phyloP scores from a whole-genome alignment of 2,113 vertebrate genomes.

The Syngnathus scovelli region DNA sequence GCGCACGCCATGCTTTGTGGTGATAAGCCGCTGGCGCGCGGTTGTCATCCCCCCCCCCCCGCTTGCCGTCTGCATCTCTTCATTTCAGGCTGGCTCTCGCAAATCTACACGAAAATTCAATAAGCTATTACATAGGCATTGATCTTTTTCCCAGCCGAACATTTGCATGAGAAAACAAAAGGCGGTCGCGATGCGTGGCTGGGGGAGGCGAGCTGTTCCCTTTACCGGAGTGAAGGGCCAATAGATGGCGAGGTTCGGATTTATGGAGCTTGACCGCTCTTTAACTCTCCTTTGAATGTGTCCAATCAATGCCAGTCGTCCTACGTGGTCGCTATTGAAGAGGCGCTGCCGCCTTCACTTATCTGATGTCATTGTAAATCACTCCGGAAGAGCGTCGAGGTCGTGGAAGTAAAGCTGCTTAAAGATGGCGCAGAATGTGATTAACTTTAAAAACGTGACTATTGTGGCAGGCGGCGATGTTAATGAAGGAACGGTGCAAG shows the following conservation, averaged over 20 bases:
- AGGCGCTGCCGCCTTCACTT: slow-evolving; percentile 37
- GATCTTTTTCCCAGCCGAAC: slow-evolving; percentile 60
- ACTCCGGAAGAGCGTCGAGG: slow-evolving; percentile 23
- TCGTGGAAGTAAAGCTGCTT: slow-evolving; percentile 3
- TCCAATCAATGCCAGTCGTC: slow-evolving; percentile 59
- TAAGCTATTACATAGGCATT: slow-evolving; percentile 62
- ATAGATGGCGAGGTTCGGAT: slow-evolving; percentile 40
- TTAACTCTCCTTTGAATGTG: slow-evolving; percentile 60
- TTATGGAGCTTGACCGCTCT: slow-evolving; percentile 66
- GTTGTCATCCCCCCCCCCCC: not conserved
- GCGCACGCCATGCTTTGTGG: slow-evolving; percentile 16
- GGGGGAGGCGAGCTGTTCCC: slow-evolving; percentile 3
- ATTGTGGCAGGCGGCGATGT: slow-evolving; percentile 14
- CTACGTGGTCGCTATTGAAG: slow-evolving; percentile 22
- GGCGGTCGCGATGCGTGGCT: slow-evolving; percentile 13
- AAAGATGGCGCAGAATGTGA: slow-evolving; percentile 19
- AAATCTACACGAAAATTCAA: slow-evolving; percentile 56
- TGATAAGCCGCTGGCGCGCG: slow-evolving; percentile 25
- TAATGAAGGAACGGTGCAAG: slow-evolving; percentile 14
- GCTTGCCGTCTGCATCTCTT: slow-evolving; percentile 29
- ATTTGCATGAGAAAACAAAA: slow-evolving; percentile 57
- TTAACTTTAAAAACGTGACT: slow-evolving; percentile 15
- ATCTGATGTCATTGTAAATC: slow-evolving; percentile 66
- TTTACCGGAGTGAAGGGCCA: slow-evolving; percentile 29
- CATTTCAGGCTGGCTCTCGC: slow-evolving; percentile 40